Base-by-base conservation (phyloP, 2,888 invertebrate species). In the Agrochola lota region DNA sequence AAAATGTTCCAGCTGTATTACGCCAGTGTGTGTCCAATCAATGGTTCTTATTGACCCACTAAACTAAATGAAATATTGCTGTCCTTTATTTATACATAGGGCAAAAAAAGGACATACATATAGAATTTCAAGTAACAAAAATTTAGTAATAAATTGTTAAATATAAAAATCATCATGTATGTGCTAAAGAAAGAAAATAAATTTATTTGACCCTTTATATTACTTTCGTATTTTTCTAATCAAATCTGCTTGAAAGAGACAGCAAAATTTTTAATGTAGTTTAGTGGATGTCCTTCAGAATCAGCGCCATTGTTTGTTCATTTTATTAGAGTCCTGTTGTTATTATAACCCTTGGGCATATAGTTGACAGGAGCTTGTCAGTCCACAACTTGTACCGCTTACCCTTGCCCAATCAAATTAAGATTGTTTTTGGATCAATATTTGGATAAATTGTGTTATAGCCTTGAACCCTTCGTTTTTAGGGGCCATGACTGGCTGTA, bases 351-450 rank as follows among this genome's bases (percentile, higher is more conserved):
- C 64, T 52, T 20, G 49, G 64, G 62, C 46, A 43, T 71, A 63
- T 71, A 68, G 72, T 80, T 70, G 52, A 30, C 69, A 70, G 30
- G 35, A 71, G 70, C 71, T 72, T 76, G 60, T 70, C 69, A 60
- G 66, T 70, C 43, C 72, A 77, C 60, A 66, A 73, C 26, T n/a
- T 59, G 57, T 67, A 63, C 30, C 64, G 70, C 75, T 62, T 66
- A 46, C 59, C 78, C 62, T 57, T 66, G 52, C 26, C 26, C 49
- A 72, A 81, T 81, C 69, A 77, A 81, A 78, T 67, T 71, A 60
- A n/a, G 23, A 60, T 78, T 74, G 63, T 49, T 64, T 71, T 23
- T 30, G 59, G 15, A 40, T 68, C 30, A 71, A 66, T 72, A 55
- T 72, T 77, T 64, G 23, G 15, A 69, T 68, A n/a, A 55, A 81